Evolutionary conservation across 2,797 vertebrate species (phyloP).

Genomic region (Tokudaia muenninki): DNA sequence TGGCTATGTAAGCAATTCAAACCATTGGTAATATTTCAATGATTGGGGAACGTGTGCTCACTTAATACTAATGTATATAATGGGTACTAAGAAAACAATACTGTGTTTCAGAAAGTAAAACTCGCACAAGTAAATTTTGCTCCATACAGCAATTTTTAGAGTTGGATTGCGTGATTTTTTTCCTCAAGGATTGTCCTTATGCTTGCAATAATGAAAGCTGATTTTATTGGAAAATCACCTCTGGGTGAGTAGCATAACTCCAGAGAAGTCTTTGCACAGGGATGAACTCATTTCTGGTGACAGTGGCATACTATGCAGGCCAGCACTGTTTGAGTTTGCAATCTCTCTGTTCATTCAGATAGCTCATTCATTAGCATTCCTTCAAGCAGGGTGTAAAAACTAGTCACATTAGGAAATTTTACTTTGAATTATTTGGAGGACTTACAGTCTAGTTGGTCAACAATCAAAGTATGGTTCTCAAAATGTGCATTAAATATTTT

Average conservation of each 20-base stretch:
- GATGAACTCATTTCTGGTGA: conserved; percentile 86
- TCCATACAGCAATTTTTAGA: conserved; percentile 86
- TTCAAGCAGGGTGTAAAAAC: conserved; percentile 88
- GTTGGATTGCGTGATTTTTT: conserved; percentile 87
- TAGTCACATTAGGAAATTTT: conserved; percentile 88
- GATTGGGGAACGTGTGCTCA: conserved; percentile 61
- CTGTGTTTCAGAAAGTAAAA: conserved; percentile 86
- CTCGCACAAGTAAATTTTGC: conserved; percentile 88
- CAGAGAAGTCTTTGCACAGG: conserved; percentile 88
- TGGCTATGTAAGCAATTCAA: conserved; percentile 70
- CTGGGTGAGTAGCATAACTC: conserved; percentile 86
- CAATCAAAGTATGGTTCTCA: conserved; percentile 85
- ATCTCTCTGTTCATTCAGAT: conserved; percentile 91
- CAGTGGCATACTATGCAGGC: conserved; percentile 85
- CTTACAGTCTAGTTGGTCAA: conserved; percentile 85
- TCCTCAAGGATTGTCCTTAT: conserved; percentile 85
- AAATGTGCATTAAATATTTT: conserved; percentile 85
- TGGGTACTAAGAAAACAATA: conserved; percentile 84
- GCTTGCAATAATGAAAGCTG: conserved; percentile 87
- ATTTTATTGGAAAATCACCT: conserved; percentile 91
- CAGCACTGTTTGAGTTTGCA: conserved; percentile 86
- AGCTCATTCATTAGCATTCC: conserved; percentile 90
- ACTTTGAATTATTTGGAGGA: conserved; percentile 86
- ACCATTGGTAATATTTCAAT: conserved; percentile 32
- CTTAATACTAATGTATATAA: conserved; percentile 84